A percentile compares a stretch with the other conserved stretches of the same genome.
phyloP scores from a whole-genome alignment of 2,113 vertebrate genomes.

The Pelvicachromis taeniatus region DNA sequence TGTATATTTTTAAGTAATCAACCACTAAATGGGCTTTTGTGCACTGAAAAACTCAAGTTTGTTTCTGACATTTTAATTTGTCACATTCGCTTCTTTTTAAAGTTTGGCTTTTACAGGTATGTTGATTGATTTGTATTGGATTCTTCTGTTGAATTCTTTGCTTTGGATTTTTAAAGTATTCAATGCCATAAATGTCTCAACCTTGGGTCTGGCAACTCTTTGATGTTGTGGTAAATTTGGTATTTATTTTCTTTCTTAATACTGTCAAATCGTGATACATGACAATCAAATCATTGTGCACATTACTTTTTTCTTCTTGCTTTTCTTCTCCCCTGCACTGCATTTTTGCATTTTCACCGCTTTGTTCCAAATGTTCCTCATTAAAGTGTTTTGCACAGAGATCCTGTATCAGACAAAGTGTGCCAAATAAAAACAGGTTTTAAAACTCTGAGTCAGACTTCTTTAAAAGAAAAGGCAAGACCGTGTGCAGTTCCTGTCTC shows the following conservation, averaged over 20 bases:
- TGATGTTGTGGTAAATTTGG: not conserved
- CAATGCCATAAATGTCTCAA: not conserved
- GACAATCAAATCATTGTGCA: slow-evolving; percentile 15
- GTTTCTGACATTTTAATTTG: not conserved
- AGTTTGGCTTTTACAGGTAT: not conserved
- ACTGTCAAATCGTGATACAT: not conserved
- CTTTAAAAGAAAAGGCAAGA: not conserved
- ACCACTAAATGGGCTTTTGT: slow-evolving; percentile 38
- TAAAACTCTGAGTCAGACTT: not conserved
- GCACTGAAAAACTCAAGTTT: slow-evolving; percentile 34
- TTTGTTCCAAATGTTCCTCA: not conserved
- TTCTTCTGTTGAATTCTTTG: slow-evolving; percentile 5
- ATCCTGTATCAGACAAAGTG: slow-evolving; percentile 11
- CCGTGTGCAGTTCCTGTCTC: not conserved
- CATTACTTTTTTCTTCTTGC: not conserved
- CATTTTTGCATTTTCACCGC: not conserved
- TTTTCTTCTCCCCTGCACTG: not conserved
- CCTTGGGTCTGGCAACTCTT: not conserved
- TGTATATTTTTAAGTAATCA: not conserved
- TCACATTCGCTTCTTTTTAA: not conserved
- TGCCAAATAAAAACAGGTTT: slow-evolving; percentile 62
- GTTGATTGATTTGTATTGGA: not conserved
- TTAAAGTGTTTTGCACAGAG: slow-evolving; percentile 28
- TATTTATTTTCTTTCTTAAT: slow-evolving; percentile 24
- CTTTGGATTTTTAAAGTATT: not conserved